Percentiles rank a stretch among this genome's conserved stretches.
Conservation (phyloP, 2,113 vertebrate species). For the Lathamus discolor region DNA sequence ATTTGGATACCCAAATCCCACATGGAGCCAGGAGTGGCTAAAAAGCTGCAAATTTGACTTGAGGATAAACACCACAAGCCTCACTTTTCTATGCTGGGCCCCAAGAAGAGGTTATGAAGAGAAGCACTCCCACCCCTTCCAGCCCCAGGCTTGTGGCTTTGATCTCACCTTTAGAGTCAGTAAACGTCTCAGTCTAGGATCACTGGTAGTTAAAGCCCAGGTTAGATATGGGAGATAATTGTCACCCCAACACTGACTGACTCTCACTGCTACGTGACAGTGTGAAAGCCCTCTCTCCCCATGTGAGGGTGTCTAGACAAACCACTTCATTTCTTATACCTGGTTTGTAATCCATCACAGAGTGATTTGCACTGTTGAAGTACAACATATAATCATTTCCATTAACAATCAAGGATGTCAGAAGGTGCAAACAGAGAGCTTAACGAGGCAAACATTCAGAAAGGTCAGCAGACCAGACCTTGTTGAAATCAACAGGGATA, state of each 20-base stretch:
- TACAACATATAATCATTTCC: neutral
- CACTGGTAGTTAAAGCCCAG: neutral
- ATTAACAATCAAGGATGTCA: neutral
- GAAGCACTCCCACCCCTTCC: neutral
- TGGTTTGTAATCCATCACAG: neutral
- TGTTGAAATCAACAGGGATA: neutral
- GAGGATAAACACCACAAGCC: neutral
- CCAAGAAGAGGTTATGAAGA: neutral
- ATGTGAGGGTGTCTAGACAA: neutral
- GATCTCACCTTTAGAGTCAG: neutral
- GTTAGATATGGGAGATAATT: neutral
- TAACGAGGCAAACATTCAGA: neutral
- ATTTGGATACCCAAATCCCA: slow-evolving; percentile 9
- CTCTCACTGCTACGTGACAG: neutral
- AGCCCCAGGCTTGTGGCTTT: neutral
- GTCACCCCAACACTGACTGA: neutral
- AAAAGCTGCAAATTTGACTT: neutral
- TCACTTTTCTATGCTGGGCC: neutral
- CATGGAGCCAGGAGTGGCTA: neutral
- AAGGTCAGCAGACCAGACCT: neutral
- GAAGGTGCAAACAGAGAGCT: neutral
- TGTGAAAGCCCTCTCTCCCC: neutral
- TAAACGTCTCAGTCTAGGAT: neutral
- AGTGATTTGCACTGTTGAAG: neutral
- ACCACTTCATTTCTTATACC: neutral